These are phyloP conservation scores for Lucilia sericata DNA, from an alignment of 1,140 invertebrate genomes.

Conservation along the genomic window DNA sequence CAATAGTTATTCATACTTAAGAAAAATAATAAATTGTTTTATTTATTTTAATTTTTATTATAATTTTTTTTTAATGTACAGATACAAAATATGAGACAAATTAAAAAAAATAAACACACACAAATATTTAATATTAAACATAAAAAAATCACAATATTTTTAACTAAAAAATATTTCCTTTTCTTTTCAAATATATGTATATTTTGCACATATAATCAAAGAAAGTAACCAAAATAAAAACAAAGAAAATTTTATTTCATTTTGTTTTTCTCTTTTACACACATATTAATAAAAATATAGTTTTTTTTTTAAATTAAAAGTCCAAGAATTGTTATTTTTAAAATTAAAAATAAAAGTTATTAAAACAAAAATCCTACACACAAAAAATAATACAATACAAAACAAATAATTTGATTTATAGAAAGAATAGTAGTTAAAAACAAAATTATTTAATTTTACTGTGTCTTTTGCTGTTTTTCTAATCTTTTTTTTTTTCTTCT, in stretches of 20 bases:
- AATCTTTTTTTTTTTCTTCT: no score
- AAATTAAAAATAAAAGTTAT: no score
- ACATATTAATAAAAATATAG: background rate
- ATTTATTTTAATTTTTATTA: slow-evolving; percentile 26
- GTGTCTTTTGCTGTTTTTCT: background rate
- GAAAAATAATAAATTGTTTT: background rate
- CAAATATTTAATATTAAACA: slow-evolving; percentile 35
- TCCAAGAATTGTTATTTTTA: no score
- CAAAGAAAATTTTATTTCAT: background rate
- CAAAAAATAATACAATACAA: no score
- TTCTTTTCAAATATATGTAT: background rate
- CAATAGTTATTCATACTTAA: no score
- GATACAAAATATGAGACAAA: slow-evolving; percentile 30
- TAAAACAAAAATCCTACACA: no score
- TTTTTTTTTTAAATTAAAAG: background rate
- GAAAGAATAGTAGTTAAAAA: background rate
- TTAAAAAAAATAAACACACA: slow-evolving; percentile 24
- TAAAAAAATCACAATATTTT: slow-evolving; percentile 46
- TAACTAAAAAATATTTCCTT: slow-evolving; percentile 39
- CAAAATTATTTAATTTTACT: background rate
- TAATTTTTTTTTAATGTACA: slow-evolving; percentile 32
- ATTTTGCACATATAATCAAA: background rate
- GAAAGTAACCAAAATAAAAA: slow-evolving; percentile 25
- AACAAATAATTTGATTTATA: background rate
- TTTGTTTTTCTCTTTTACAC: background rate